Conservation (phyloP, 2,113 vertebrate species). For the Nibea albiflora region DNA sequence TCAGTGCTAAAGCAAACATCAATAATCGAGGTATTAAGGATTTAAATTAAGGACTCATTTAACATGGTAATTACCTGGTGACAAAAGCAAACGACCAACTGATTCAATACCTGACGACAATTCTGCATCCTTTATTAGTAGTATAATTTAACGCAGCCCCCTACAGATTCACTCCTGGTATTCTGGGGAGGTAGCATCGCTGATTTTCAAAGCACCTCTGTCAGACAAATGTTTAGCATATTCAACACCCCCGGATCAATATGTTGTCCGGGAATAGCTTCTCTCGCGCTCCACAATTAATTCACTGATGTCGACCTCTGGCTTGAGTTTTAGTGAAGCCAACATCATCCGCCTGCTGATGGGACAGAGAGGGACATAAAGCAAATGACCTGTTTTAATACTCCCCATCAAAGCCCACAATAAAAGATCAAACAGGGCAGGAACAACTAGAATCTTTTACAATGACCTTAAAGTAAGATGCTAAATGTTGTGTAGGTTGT, state of each 20-base stretch:
- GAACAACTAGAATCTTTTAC: slow-evolving; percentile 46
- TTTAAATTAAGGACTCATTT: slow-evolving; percentile 72
- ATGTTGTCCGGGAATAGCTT: slow-evolving; percentile 66
- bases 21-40: slow-evolving; percentile 66
- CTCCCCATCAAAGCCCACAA: slow-evolving; percentile 57
- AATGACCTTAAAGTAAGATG: slow-evolving; percentile 55
- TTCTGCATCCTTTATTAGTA: slow-evolving; percentile 44
- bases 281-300: slow-evolving; percentile 69
- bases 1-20: slow-evolving; percentile 67
- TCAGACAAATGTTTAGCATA: slow-evolving; percentile 78
- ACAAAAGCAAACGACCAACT: slow-evolving; percentile 56
- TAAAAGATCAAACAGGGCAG: slow-evolving; percentile 65
- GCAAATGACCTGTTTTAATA: slow-evolving; percentile 65
- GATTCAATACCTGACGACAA: slow-evolving; percentile 46
- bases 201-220: slow-evolving; percentile 60
- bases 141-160: slow-evolving; percentile 28
- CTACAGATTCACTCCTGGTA: slow-evolving; percentile 46
- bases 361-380: slow-evolving; percentile 61
- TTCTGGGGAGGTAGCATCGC: slow-evolving; percentile 42
- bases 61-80: slow-evolving; percentile 60
- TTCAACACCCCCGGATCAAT: slow-evolving; percentile 77
- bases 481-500: slow-evolving; percentile 50
- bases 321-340: slow-evolving; percentile 75
- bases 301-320: slow-evolving; percentile 75
- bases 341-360: slow-evolving; percentile 68